Conservation (phyloP, 2,113 vertebrate species). For the Lanius ludovicianus region DNA sequence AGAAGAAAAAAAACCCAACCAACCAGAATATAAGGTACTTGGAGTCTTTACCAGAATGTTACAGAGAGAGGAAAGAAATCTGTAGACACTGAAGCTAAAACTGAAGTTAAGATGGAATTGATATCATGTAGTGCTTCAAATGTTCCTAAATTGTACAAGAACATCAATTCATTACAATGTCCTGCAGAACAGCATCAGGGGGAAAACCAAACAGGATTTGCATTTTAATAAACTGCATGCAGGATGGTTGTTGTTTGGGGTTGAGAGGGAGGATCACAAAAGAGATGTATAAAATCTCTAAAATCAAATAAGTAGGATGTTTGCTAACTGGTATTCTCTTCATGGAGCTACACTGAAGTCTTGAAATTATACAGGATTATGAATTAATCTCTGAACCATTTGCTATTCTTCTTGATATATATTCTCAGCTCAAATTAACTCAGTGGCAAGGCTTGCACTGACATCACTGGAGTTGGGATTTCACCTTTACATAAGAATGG, state of each 20-base stretch:
- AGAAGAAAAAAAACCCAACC: neutral
- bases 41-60: constrained; percentile 6
- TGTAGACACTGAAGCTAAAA: constrained; percentile 42
- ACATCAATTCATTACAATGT: constrained; percentile 49
- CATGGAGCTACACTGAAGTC: neutral
- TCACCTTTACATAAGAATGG: constrained; percentile 38
- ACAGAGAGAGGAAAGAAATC: constrained; percentile 2
- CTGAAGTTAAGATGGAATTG: constrained; percentile 60
- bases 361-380: constrained; percentile 63
- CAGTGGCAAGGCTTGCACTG: constrained; percentile 27
- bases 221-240: constrained; percentile 54
- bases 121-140: constrained; percentile 54
- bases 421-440: constrained; percentile 51
- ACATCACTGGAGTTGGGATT: neutral
- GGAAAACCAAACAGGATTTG: constrained; percentile 50
- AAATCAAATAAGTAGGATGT: constrained; percentile 26
- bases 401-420: neutral
- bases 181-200: constrained; percentile 42
- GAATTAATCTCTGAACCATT: constrained; percentile 57
- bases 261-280: constrained; percentile 31
- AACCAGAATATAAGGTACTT: constrained; percentile 37
- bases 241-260: neutral
- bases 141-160: constrained; percentile 59
- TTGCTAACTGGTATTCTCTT: constrained; percentile 18
- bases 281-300: constrained; percentile 44